Evolutionary conservation across 2,113 vertebrate species (phyloP), one percentile per base, ranked within the genome.

Genomic region (Reinhardtius hippoglossoides): DNA sequence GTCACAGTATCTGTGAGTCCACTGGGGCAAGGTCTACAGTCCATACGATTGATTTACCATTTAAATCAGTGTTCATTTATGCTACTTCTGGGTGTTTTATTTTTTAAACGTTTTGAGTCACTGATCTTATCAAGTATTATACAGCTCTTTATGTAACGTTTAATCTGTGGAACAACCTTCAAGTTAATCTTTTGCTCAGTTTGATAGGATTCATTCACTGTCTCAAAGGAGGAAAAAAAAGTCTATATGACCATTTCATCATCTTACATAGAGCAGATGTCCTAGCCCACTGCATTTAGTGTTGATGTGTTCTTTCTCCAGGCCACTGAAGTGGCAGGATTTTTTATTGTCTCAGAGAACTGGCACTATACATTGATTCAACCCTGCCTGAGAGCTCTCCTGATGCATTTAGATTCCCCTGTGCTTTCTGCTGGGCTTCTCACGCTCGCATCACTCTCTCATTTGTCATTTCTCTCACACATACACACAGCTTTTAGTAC

Each of bases 331-430:
- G 94, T 94, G 94, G 94, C 93, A 88, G 91, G 88, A 88, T 91
- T 92, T 96, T 91, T 95, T 94, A 95, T 95, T 94, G 95, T 93
- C 91, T 91, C 93, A 83, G 92, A 94, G 87, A 95, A 94, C 93
- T 92, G 94, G 94, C 91, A 92, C 92, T 92, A 80, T 62, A 85
- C 94, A 96, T 96, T 95, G 96, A 96, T 96, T 95, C 93, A 92
- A 94, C 94, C 94, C 93, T 93, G 94, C 94, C 94, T 93, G 94
- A 96, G 94, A 94, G 94, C 93, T 95, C 90, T 93, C 63, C 69
- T 67, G 94, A 95, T 90, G 93, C 94, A 95, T 95, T 95, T 93
- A 94, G 93, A 95, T 89, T 94, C 78, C 94, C 70, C 56, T 21
- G 8, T 60, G 78, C 61, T 63, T 84, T 77, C 60, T 59, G 31